Conservation (phyloP, 2,797 vertebrate species). For the Chrosomus eos region DNA sequence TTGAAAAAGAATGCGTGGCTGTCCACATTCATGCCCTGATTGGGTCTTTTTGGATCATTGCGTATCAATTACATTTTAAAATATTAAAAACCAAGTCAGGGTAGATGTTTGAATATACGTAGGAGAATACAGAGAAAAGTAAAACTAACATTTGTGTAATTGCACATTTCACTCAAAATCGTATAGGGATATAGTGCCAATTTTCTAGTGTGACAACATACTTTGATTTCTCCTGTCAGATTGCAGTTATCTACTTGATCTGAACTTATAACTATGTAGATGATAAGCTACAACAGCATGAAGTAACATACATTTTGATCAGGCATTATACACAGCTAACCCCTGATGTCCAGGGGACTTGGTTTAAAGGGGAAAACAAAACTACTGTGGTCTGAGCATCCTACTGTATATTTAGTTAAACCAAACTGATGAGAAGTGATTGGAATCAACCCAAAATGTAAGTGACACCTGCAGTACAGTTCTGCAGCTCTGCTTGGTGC, state of each 20-base stretch:
- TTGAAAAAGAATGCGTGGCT: no score
- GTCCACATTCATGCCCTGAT: no score
- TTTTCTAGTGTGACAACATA: background rate
- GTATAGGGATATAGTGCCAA: background rate
- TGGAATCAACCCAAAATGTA: constrained; percentile 43
- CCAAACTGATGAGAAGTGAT: background rate
- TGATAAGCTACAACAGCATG: background rate
- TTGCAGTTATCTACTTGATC: background rate
- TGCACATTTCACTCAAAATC: background rate
- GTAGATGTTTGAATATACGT: no score
- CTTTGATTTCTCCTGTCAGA: background rate
- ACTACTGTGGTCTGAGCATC: background rate
- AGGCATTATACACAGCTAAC: background rate
- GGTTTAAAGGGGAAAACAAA: background rate
- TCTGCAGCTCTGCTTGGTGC: constrained; percentile 67
- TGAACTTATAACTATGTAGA: background rate
- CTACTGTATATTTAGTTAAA: background rate
- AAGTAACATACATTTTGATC: background rate
- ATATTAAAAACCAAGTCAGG: no score
- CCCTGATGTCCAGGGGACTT: no score
- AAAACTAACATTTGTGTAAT: background rate
- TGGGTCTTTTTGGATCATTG: no score
- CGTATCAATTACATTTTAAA: no score
- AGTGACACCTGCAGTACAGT: constrained; percentile 66
- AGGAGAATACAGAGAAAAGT: no score